These are phyloP conservation scores for Bombus superbus DNA, from an alignment of 1,140 invertebrate species.

Conservation along the genomic window DNA sequence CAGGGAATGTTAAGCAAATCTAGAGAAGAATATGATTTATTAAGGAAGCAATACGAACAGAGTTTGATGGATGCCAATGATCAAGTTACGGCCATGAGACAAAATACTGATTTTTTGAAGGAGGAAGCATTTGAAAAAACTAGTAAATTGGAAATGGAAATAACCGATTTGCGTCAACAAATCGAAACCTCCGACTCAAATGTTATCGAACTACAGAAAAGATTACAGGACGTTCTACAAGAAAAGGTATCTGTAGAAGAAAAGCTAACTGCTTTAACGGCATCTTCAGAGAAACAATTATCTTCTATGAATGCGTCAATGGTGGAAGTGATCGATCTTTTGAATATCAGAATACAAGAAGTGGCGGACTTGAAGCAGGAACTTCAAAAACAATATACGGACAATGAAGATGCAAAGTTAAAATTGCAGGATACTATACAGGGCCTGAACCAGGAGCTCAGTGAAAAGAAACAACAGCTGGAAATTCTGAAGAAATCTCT, in stretches of 20 bases:
- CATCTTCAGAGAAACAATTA: slow-evolving; percentile 45
- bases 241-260: slow-evolving; percentile 78
- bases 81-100: slow-evolving; percentile 68
- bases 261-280: slow-evolving; percentile 68
- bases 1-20: slow-evolving; percentile 64
- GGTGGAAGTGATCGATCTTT: slow-evolving; percentile 72
- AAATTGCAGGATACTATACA: slow-evolving; percentile 63
- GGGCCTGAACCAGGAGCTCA: slow-evolving; percentile 78
- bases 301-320: slow-evolving; percentile 56
- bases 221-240: slow-evolving; percentile 73
- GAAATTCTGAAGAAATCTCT: slow-evolving; percentile 75
- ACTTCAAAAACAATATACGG: slow-evolving; percentile 80
- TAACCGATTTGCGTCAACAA: slow-evolving; percentile 40
- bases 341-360: slow-evolving; percentile 76
- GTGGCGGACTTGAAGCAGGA: slow-evolving; percentile 78
- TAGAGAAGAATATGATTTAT: slow-evolving; percentile 68
- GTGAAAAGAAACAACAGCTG: slow-evolving; percentile 81
- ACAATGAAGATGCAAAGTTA: slow-evolving; percentile 62
- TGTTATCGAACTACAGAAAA: slow-evolving; percentile 64
- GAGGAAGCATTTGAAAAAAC: slow-evolving; percentile 62
- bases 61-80: slow-evolving; percentile 73
- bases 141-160: slow-evolving; percentile 34
- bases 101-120: slow-evolving; percentile 68
- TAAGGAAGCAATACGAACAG: slow-evolving; percentile 73
- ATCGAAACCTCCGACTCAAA: background rate